Percentiles rank a stretch among this genome's conserved stretches.
These are phyloP conservation scores for Gari tellinella DNA, from an alignment of 2,888 invertebrate species.

Conservation along the genomic window DNA sequence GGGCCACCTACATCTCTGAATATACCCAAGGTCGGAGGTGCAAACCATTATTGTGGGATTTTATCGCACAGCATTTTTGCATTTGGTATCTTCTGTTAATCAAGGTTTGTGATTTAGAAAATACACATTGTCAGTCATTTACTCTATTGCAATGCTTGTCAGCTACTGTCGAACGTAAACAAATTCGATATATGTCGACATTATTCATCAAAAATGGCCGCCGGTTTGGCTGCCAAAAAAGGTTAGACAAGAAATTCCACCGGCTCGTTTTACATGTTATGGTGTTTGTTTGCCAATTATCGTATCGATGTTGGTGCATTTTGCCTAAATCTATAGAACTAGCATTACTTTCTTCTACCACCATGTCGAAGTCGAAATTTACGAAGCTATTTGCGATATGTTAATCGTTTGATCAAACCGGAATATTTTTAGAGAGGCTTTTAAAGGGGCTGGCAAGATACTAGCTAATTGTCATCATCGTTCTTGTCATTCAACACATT, in stretches of 20 bases:
- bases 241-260: not conserved
- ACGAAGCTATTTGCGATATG: no score
- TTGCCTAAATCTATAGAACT: no score
- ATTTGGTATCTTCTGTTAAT: not conserved
- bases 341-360: no score
- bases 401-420: no score
- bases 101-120: not conserved
- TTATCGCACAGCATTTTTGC: conserved; percentile 5
- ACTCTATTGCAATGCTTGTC: not conserved
- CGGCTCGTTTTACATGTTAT: not conserved
- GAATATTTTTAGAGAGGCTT: no score
- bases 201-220: not conserved
- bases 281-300: no score
- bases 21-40: conserved; percentile 50
- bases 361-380: no score
- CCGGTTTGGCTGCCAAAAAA: not conserved
- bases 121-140: not conserved
- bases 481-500: no score
- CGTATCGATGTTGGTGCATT: no score
- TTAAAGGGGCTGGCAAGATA: no score
- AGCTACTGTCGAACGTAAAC: not conserved
- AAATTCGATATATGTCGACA: no score
- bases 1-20: conserved; percentile 36
- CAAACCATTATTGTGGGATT: conserved; percentile 21
- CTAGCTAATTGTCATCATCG: no score